Percentiles rank a stretch among this genome's conserved stretches.
Conservation (phyloP, 2,888 invertebrate species). For the Drosophila picticornis region DNA sequence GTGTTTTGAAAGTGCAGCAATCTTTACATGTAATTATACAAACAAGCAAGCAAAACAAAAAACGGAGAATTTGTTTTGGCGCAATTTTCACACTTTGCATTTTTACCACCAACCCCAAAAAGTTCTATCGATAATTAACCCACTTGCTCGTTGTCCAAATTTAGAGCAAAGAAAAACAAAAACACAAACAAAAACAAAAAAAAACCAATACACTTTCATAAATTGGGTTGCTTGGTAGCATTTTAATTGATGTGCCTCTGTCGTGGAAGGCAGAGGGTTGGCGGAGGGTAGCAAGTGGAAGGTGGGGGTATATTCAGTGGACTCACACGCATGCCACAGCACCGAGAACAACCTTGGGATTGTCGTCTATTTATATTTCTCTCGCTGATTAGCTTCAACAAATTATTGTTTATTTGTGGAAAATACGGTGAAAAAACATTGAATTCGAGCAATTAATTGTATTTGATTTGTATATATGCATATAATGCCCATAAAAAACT, state of each 20-base stretch:
- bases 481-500: background rate
- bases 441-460: background rate
- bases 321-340: slow-evolving; percentile 41
- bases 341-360: slow-evolving; percentile 60
- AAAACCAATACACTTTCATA: slow-evolving; percentile 16
- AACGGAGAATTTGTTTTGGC: background rate
- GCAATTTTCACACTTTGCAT: background rate
- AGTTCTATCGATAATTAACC: slow-evolving; percentile 34
- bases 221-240: slow-evolving; percentile 46
- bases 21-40: background rate
- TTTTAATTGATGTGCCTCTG: slow-evolving; percentile 47
- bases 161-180: slow-evolving; percentile 7
- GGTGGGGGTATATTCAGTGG: slow-evolving; percentile 6
- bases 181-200: slow-evolving; percentile 19
- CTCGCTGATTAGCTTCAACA: slow-evolving; percentile 50
- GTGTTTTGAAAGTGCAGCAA: slow-evolving; percentile 7
- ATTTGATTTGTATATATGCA: background rate
- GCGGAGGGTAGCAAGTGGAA: background rate
- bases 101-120: background rate
- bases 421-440: slow-evolving; percentile 4
- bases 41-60: background rate
- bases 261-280: slow-evolving; percentile 12
- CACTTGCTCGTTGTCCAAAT: slow-evolving; percentile 20
- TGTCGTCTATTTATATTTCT: slow-evolving; percentile 48
- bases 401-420: slow-evolving; percentile 45